Evolutionary conservation across 2,888 invertebrate genomes (phyloP), one percentile per base, ranked within the genome.

Genomic region (Lasioglossum morio): DNA sequence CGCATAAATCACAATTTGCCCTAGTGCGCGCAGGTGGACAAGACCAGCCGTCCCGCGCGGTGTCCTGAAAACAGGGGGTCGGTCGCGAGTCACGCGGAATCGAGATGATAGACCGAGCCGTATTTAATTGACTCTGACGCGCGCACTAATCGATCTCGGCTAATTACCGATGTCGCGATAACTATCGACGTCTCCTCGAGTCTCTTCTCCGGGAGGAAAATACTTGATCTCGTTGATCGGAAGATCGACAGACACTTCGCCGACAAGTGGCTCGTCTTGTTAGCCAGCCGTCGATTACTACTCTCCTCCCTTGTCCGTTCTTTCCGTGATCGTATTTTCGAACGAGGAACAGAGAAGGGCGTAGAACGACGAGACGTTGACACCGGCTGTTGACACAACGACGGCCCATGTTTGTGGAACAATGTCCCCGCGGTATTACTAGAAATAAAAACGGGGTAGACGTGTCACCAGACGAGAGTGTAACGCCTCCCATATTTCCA

Each of bases 401-500:
- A 16, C 34, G 72, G 27, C 27, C 12, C 37, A 37, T 77, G 79
- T 87, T 86, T 85, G 73, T 82, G 63, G 72, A 85, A 88, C 83
- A 84, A 92, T 85, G 87, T 89, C 84, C 82, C 82, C 40, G 85
- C 70, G 88, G 87, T 88, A 82, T 87, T 88, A 86, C 86, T 88
- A 87, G 89, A 89, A 90, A 87, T 90, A 83, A 79, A 85, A 43
- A 69, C 72, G 60, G 40, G 72, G 86, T 81, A 82, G 79, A 84
- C 72, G 77, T 79, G 87, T 87, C 84, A 85, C 76, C 85, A 90
- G 85, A 89, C 88, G 85, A 92, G 85, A 92, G 90, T 89, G 88
- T 92, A 91, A 91, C 91, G 90, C 81, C 90, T 92, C 92, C 92
- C 92, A 91, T 94, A 93, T 93, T 93, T 93, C 91, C 92, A 93